Evolutionary conservation across 2,797 vertebrate genomes (phyloP).

Genomic region (Argentina silus): DNA sequence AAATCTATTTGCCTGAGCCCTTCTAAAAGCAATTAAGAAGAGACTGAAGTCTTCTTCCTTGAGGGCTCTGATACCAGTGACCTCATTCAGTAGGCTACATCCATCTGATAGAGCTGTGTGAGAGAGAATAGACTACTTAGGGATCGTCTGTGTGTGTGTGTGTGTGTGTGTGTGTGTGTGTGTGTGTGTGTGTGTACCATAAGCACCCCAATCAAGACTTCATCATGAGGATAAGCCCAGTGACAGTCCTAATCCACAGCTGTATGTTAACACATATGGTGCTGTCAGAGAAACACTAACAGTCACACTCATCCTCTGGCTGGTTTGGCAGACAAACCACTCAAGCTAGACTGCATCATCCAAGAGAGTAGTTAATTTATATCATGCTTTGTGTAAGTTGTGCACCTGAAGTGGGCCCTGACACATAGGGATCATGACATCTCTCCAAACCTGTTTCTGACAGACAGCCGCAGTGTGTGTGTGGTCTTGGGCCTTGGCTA

Average conservation of each 20-base stretch:
- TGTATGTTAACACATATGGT: constrained; percentile 57
- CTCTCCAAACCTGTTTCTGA: too few relatives aligned
- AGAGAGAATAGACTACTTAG: constrained; percentile 54
- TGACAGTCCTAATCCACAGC: constrained; percentile 53
- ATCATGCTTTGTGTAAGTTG: too few relatives aligned
- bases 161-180: constrained; percentile 6
- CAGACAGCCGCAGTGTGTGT: too few relatives aligned
- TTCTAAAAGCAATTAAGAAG: constrained; percentile 55
- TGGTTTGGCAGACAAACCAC: neutral
- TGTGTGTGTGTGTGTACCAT: constrained; percentile 19
- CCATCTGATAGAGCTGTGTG: constrained; percentile 37
- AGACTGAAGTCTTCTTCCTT: constrained; percentile 50
- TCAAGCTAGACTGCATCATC: neutral
- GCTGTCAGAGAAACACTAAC: constrained; percentile 1
- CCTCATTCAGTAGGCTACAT: constrained; percentile 57
- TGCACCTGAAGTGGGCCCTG: too few relatives aligned
- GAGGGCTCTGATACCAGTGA: constrained; percentile 54
- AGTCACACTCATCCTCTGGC: neutral
- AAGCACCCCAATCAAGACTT: constrained; percentile 69
- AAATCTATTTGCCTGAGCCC: constrained; percentile 47
- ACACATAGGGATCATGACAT: too few relatives aligned
- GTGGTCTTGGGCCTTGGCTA: neutral
- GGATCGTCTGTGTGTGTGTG: constrained; percentile 29
- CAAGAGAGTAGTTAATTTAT: too few relatives aligned
- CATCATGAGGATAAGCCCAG: constrained; percentile 48